Evolutionary conservation across 2,113 vertebrate species (phyloP), one percentile per base, ranked within the genome.

Genomic region (Raja brachyura): DNA sequence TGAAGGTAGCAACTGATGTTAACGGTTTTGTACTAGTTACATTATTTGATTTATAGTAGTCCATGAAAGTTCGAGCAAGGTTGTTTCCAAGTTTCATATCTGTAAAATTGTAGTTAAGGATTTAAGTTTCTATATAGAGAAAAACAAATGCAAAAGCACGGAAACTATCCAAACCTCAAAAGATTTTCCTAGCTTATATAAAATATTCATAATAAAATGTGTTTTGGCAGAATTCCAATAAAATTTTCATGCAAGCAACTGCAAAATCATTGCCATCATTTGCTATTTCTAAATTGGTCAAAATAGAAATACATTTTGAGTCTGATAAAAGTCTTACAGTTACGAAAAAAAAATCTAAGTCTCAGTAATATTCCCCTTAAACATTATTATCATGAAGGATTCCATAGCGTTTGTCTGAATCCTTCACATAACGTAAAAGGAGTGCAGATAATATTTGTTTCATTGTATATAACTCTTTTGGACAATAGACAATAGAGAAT

Each of bases 71-170:
- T 88, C 97, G 97, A 25, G 98, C 98, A 94, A 99, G 98, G 0
- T 99, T 99, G 93, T 97, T 97, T 93, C 99, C 99, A 94, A 99
- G 96, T 94, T 98, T 99, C 97, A 98, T 99, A 95, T 99, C 99
- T 99, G 96, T 94, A 79, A 93, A 74, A 78, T 94, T 59, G 93
- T 93, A 94, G 95, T 98, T 98, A 98, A 98, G 97, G 96, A 94
- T 39, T 92, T 54, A 73, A 73, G 13, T 90, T 25, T 73, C 22
- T 54, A 28, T 48, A 18, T 8, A 92, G 3, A 92, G 20, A 92
- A 88, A 85, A 85, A 85, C 14, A 63, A 31, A 0, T 59, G 54
- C 54, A 85, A 59, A 28, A 4, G 59, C 28, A 88, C n/a, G 61
- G 13, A 88, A 88, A 13, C 11, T 63, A 86, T 31, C n/a, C 83